Conservation (phyloP, 2,113 vertebrate genomes). For the Orientallactaga bullata region DNA sequence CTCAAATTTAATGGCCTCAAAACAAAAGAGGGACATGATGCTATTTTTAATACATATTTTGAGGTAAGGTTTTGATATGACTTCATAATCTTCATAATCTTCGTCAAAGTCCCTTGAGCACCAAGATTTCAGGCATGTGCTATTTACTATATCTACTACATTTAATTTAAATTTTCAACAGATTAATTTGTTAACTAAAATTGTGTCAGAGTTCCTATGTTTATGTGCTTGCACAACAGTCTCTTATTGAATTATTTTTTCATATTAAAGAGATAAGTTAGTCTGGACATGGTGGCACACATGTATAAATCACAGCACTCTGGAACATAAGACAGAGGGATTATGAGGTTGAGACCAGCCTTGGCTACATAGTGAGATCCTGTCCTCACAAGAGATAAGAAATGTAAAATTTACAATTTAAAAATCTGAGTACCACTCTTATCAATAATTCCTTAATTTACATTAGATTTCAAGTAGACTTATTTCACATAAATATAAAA, state of each 20-base stretch:
- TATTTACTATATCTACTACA: neutral
- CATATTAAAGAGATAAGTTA: conserved; percentile 14
- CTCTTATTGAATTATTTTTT: conserved; percentile 17
- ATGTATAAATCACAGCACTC: neutral
- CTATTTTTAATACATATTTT: neutral
- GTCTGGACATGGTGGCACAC: neutral
- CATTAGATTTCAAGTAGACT: neutral
- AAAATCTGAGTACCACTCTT: neutral
- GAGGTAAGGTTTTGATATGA: neutral
- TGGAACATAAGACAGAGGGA: neutral
- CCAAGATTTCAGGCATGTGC: neutral
- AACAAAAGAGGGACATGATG: neutral
- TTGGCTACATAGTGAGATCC: neutral
- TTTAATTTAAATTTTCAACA: neutral
- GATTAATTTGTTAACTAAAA: conserved; percentile 7
- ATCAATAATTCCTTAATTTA: neutral
- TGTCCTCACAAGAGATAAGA: neutral
- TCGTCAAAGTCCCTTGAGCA: neutral
- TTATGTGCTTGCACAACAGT: neutral
- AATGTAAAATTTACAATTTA: neutral
- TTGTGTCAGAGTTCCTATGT: neutral
- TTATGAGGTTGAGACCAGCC: neutral
- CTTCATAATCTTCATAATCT: neutral
- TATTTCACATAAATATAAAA: conserved; percentile 35
- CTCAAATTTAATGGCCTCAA: neutral